Percentiles rank a stretch among this genome's conserved stretches.
phyloP scores from a whole-genome alignment of 1,140 invertebrate genomes.

The Anastatus disparis region DNA sequence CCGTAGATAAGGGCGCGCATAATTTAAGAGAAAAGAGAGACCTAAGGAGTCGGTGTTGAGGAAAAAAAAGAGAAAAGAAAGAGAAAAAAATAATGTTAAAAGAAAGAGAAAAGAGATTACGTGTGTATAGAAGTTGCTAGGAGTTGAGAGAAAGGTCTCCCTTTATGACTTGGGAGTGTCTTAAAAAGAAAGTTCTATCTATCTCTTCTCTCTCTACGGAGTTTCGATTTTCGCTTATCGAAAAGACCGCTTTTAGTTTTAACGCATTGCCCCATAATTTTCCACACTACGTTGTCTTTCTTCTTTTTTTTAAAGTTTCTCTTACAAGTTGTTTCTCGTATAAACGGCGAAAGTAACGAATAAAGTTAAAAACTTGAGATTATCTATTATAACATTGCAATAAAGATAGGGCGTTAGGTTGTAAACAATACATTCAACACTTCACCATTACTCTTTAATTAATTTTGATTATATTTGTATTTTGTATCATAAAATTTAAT shows the following conservation, averaged over 20 bases:
- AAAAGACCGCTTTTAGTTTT: background rate
- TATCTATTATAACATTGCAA: too few species aligned
- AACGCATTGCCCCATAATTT: background rate
- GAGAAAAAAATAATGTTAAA: background rate
- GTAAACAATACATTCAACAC: too few species aligned
- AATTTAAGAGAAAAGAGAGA: conserved; percentile 45
- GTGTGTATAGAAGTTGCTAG: background rate
- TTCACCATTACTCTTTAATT: too few species aligned
- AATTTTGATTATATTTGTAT: too few species aligned
- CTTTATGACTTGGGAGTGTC: conserved; percentile 10
- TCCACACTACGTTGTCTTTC: background rate
- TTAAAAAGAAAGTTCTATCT: conserved; percentile 9
- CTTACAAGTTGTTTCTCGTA: too few species aligned
- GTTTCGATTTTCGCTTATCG: conserved; percentile 26
- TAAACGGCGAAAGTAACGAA: too few species aligned
- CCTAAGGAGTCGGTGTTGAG: background rate
- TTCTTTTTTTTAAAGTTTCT: too few species aligned
- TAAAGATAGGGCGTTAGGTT: too few species aligned
- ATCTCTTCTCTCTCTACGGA: too few species aligned
- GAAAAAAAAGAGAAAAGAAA: background rate
- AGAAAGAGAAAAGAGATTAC: background rate
- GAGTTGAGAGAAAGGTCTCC: background rate
- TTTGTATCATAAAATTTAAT: too few species aligned
- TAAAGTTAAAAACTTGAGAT: too few species aligned
- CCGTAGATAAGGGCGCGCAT: conserved; percentile 52